phyloP scores from a whole-genome alignment of 2,888 invertebrate genomes.

The Noctuana brunneofusca region DNA sequence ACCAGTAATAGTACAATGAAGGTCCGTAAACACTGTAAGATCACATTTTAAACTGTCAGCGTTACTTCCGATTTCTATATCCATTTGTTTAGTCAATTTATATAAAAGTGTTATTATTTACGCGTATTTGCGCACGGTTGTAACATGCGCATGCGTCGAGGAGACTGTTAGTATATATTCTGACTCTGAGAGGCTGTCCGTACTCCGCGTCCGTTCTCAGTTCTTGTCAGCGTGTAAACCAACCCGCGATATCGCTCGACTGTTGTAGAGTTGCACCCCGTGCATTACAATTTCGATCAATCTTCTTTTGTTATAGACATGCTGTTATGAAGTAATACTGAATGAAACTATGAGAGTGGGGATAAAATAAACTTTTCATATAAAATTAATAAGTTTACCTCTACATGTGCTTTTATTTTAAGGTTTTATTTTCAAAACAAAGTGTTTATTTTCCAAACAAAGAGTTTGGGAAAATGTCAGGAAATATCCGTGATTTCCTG shows the following conservation, averaged over 20 bases:
- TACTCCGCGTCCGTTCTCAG: neutral
- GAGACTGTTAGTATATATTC: slow-evolving; percentile 12
- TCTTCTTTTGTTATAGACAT: no score
- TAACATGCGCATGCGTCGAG: slow-evolving; percentile 37
- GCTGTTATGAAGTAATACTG: no score
- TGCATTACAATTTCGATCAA: neutral
- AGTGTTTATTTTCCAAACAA: no score
- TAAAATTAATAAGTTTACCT: no score
- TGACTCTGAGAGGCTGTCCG: neutral
- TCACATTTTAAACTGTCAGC: slow-evolving; percentile 34
- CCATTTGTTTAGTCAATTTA: slow-evolving; percentile 43
- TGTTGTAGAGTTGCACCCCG: neutral
- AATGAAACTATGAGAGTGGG: no score
- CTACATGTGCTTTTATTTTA: no score
- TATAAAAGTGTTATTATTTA: slow-evolving; percentile 11
- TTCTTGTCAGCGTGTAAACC: neutral
- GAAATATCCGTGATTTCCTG: no score
- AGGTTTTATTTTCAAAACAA: no score
- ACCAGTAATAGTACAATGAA: slow-evolving; percentile 46
- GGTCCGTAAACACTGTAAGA: slow-evolving; percentile 49
- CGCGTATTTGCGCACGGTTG: slow-evolving; percentile 29
- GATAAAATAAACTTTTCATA: no score
- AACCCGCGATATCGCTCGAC: neutral
- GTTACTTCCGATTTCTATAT: slow-evolving; percentile 47
- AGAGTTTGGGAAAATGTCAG: no score